Percentiles rank a stretch among this genome's conserved stretches.
These are phyloP conservation scores for Pristionchus mayeri DNA, from an alignment of 2,888 invertebrate species.

Conservation along the genomic window DNA sequence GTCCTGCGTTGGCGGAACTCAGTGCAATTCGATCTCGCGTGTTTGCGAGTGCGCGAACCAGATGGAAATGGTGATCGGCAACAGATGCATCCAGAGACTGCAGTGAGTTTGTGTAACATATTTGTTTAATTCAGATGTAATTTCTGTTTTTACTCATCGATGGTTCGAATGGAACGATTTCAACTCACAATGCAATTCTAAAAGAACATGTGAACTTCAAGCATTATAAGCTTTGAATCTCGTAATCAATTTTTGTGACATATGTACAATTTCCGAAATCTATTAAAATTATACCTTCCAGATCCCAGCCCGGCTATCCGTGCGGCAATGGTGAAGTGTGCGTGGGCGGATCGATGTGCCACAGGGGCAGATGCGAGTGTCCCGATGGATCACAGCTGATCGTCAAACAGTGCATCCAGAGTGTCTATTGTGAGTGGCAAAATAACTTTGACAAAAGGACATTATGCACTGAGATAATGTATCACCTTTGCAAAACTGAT, in stretches of 20 bases:
- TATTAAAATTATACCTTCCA: no score
- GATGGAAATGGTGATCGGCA: conserved; percentile 63
- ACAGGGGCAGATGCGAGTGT: conserved; percentile 64
- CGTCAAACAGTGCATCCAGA: background rate
- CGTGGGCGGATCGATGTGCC: conserved; percentile 58
- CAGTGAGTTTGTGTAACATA: no score
- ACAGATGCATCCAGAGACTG: conserved; percentile 29
- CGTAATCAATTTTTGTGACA: no score
- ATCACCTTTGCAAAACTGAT: background rate
- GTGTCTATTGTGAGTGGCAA: conserved; percentile 11
- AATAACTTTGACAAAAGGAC: no score
- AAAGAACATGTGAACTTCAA: background rate
- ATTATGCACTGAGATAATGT: background rate
- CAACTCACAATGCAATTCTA: background rate
- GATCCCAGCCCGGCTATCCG: conserved; percentile 72
- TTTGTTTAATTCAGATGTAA: no score
- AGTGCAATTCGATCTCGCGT: conserved; percentile 59
- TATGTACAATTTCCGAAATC: no score
- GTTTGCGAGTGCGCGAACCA: conserved; percentile 66
- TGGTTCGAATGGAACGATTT: no score
- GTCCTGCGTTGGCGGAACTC: conserved; percentile 62
- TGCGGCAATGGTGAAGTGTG: conserved; percentile 68
- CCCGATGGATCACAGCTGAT: conserved; percentile 52
- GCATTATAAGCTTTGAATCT: no score
- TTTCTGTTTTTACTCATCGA: no score